Base-by-base conservation (phyloP, 92 coral and sea anemone genomes). In the Phenganax marumi region DNA sequence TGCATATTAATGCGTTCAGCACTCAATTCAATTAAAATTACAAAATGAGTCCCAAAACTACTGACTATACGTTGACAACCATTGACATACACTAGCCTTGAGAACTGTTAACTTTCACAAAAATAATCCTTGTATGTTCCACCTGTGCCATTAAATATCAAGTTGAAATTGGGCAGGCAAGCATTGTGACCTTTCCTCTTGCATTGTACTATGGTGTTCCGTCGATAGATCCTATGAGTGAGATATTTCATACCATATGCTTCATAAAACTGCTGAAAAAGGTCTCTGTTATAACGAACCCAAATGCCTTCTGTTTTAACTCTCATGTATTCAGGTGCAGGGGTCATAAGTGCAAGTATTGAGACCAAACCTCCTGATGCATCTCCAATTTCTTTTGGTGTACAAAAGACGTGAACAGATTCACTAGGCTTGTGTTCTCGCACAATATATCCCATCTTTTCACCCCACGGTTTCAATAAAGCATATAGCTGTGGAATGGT, bases 161-260 rank as follows among this genome's bases (percentile, higher is more conserved):
- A 24, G 10, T 70, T 76, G 33, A 84, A 87, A 51, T 87, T 83
- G 5, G 90, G 90, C 60, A 88, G 49, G 75, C 91, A 88, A 11
- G 88, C 91, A 74, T 88, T 88, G 69, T 88, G 91, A 11, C 88
- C 88, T 71, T 71, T 49, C 21, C 25, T 74, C 49, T 47, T 63
- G 62, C 91, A 88, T 33, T 73, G 54, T 1, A 73, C 39, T 23
- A 13, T 64, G 21, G 77, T 50, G 8, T n/a, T 25, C 0, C 60
- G 55, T 6, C 53, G 33, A 25, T 84, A 84, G 84, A 87, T 23
- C 58, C 13, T 72, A 72, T 87, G 90, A 47, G 83, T 65, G 8
- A 88, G 86, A 70, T 84, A 88, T n/a, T 60, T 73, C 18, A 23
- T 17, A 7, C 77, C 70, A 54, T 88, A 88, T 0, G 23, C 5